phyloP scores from a whole-genome alignment of 2,113 vertebrate genomes.

The Turnix velox region DNA sequence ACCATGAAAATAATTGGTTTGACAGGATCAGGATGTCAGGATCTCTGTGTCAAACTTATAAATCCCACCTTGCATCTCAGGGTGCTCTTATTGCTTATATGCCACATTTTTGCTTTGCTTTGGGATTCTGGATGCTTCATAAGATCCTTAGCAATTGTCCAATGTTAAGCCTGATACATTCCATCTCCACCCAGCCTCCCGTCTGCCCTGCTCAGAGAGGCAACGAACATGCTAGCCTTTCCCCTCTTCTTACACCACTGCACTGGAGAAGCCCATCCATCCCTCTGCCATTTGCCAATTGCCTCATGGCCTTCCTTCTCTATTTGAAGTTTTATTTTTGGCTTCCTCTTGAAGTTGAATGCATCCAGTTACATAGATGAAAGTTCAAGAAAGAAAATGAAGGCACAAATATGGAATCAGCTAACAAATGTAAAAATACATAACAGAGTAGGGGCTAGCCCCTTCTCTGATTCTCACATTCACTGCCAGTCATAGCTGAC shows the following conservation, averaged over 20 bases:
- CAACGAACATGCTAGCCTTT: background rate
- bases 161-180: background rate
- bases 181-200: background rate
- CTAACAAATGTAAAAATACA: background rate
- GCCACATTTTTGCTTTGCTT: background rate
- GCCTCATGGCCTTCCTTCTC: background rate
- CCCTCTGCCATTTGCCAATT: background rate
- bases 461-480: background rate
- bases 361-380: background rate
- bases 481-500: background rate
- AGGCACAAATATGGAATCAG: background rate
- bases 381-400: background rate
- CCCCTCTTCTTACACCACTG: background rate
- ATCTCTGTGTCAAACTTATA: background rate
- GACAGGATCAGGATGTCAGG: background rate
- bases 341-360: background rate
- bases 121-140: background rate
- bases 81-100: background rate
- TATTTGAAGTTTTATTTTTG: background rate
- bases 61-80: background rate
- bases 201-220: background rate
- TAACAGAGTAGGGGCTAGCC: background rate
- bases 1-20: background rate
- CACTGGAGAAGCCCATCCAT: rapidly evolving
- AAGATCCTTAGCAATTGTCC: background rate